Conservation (phyloP, 2,888 invertebrate genomes). For the Strigamia crassipes region DNA sequence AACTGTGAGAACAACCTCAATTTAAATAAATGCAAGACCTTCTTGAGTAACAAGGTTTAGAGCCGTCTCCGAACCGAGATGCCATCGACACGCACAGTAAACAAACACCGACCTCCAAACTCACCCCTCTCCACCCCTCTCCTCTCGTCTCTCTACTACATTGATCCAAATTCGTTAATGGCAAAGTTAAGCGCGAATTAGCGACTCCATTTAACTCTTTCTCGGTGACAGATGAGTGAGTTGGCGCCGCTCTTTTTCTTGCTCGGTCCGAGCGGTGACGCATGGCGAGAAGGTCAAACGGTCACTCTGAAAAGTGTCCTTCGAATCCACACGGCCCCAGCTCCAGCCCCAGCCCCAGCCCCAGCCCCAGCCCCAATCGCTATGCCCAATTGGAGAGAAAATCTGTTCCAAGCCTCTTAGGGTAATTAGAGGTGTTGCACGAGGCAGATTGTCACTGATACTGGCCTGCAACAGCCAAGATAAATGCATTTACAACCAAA, state of each 20-base stretch:
- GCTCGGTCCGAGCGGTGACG: not conserved
- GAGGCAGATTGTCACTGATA: conserved; percentile 45
- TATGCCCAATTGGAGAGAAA: conserved; percentile 22
- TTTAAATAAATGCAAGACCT: conserved; percentile 14
- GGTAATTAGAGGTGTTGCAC: conserved; percentile 45
- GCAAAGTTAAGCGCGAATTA: conserved; percentile 38
- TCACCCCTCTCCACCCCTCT: not conserved
- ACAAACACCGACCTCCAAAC: not conserved
- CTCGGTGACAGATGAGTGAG: not conserved
- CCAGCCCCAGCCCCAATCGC: not conserved
- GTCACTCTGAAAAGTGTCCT: not conserved
- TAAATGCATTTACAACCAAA: conserved; percentile 43
- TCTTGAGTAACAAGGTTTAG: not conserved
- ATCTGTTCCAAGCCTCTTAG: conserved; percentile 43
- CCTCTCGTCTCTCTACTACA: not conserved
- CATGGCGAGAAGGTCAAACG: not conserved
- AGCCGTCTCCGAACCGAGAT: not conserved
- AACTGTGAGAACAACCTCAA: not conserved
- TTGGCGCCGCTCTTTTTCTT: not conserved
- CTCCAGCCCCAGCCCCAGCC: not conserved
- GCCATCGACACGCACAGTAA: conserved; percentile 19
- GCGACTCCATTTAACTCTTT: conserved; percentile 31
- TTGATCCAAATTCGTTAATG: conserved; percentile 38
- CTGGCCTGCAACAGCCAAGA: conserved; percentile 43
- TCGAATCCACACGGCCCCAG: not conserved